Evolutionary conservation across 2,888 invertebrate species (phyloP), one percentile per base, ranked within the genome.

Genomic region (Thymelicus sylvestris): DNA sequence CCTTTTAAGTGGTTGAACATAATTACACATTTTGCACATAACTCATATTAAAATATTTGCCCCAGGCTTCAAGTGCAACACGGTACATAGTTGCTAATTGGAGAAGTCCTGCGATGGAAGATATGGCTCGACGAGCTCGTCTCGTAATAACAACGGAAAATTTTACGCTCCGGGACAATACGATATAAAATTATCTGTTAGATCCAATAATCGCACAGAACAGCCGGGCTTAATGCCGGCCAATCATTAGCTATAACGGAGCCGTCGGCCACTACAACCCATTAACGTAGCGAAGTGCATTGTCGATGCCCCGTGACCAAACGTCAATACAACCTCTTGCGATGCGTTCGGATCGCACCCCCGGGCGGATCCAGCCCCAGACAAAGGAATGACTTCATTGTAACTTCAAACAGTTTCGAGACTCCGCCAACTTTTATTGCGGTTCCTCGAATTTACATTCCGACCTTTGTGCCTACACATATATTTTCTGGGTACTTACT

Each of bases 181-280:
- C 92, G 89, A 92, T 92, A 91, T 93, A 92, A 93, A 93, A 93
- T 93, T 93, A 93, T 93, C 93, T 92, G 93, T 92, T 93, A 92
- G 93, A 93, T 92, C 93, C 93, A 93, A 93, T 93, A 93, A 93
- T 93, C 93, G 92, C 91, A 91, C 87, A 87, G 90, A 90, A 91
- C 92, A 88, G 92, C 83, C 90, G 85, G 85, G 89, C 90, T 91
- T 93, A 92, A 94, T 94, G 92, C 92, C 87, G 89, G 92, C 89
- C 93, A 93, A 93, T 94, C 93, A 94, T 94, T 93, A 94, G 90
- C 93, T 92, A 92, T 93, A 93, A 92, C 93, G 93, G 93, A 88
- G 90, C 91, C 90, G 83, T 81, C 86, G 91, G 90, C 89, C 90
- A 84, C 86, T 82, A 80, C 78, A 83, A 85, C 79, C 88, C 83